Evolutionary conservation across 2,888 invertebrate genomes (phyloP), one percentile per base, ranked within the genome.

Genomic region (Drosophila stalkeri): DNA sequence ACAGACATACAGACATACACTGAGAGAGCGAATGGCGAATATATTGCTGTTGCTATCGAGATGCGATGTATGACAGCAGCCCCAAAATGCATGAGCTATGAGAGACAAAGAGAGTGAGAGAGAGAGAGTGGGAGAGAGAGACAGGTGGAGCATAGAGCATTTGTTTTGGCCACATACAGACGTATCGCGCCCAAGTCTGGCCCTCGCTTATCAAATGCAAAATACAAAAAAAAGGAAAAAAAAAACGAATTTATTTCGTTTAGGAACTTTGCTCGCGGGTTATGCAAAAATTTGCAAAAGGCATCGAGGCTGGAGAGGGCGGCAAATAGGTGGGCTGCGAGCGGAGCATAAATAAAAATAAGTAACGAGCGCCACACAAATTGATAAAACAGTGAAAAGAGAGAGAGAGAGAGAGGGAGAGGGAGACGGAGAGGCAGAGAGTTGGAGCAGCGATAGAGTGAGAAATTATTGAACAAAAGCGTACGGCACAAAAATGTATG

Each of bases 241-340:
- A 16, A 31, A 31, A 47, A 33, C 71, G 81, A 87, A 87, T 87
- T 87, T 89, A 87, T 83, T 87, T 88, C 81, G 80, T 80, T 87
- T 87, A 89, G 88, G 79, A 85, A 87, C 82, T 85, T 84, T 75
- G 87, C 85, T 85, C 85, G 87, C 89, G 86, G 89, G 82, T 78
- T 90, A 88, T 89, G 88, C 85, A 83, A 89, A 89, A 89, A 79
- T 89, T 75, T 70, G 72, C 73, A 86, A 78, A 78, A 77, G 72
- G 75, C 67, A 18, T 46, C 20, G 61, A 47, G 16, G 20, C 33
- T 20, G 56, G 14, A 12, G 27, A 14, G 44, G 47, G 37, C 41
- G 18, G 51, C 44, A 62, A 62, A 54, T 60, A 56, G 56, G 56
- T 56, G 56, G 56, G 64, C 41, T 59, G 73, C 51, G 62, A 70